phyloP scores from a whole-genome alignment of 2,113 vertebrate genomes.

The Ivindomyrus marchei region DNA sequence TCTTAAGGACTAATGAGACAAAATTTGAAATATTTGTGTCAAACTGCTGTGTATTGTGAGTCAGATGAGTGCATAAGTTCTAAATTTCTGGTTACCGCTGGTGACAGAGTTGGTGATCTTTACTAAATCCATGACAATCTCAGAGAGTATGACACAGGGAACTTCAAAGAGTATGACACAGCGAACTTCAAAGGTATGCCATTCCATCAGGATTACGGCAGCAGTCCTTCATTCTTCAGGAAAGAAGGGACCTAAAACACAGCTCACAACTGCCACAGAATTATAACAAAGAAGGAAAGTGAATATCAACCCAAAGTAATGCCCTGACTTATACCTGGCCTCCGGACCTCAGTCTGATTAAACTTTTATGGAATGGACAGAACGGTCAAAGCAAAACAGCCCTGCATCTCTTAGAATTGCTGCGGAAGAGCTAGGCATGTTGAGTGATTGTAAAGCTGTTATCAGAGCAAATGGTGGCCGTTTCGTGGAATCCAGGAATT shows the following conservation, averaged over 20 bases:
- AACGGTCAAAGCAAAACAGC: not conserved
- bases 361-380: not conserved
- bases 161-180: not conserved
- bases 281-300: not conserved
- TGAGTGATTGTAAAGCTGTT: not conserved
- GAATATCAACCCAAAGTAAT: not conserved
- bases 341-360: not conserved
- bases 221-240: not conserved
- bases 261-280: not conserved
- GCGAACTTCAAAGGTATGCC: not conserved
- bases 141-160: not conserved
- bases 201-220: not conserved
- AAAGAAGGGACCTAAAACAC: not conserved
- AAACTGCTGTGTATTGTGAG: not conserved
- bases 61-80: not conserved
- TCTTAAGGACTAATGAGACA: not conserved
- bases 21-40: not conserved
- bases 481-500: not conserved
- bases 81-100: not conserved
- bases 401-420: not conserved
- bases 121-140: constrained; percentile 1
- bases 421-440: not conserved
- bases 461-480: not conserved
- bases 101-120: not conserved
- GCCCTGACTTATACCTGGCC: not conserved